These are phyloP conservation scores for Scortum barcoo DNA, from an alignment of 2,113 vertebrate species.

Conservation along the genomic window DNA sequence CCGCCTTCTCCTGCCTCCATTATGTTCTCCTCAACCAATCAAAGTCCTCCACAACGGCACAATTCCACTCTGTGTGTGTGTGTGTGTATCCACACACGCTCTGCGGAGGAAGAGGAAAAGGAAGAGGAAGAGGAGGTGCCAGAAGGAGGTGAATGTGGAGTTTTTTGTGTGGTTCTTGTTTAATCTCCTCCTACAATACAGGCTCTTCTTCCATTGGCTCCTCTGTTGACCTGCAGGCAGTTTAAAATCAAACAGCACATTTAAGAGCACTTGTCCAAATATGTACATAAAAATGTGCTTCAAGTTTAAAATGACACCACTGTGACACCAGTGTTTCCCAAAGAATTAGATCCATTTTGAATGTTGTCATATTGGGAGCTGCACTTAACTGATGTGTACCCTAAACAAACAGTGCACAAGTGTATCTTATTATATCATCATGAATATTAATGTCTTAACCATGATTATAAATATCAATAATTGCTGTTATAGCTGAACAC, in stretches of 20 bases:
- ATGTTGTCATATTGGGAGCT: too few relatives aligned
- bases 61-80: slow-evolving; percentile 28
- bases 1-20: slow-evolving; percentile 25
- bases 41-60: slow-evolving; percentile 41
- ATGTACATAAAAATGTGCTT: too few relatives aligned
- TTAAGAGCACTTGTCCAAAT: not conserved
- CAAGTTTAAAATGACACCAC: too few relatives aligned
- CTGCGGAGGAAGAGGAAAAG: slow-evolving; percentile 44
- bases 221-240: slow-evolving; percentile 69
- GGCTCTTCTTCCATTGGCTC: slow-evolving; percentile 82
- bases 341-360: too few relatives aligned
- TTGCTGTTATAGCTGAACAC: not conserved
- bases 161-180: slow-evolving; percentile 53
- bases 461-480: not conserved
- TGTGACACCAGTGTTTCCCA: too few relatives aligned
- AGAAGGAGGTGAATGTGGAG: slow-evolving; percentile 66
- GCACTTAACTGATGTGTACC: too few relatives aligned
- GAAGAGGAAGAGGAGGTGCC: slow-evolving; percentile 69
- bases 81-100: slow-evolving; percentile 45
- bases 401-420: too few relatives aligned
- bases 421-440: too few relatives aligned
- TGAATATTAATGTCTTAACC: too few relatives aligned
- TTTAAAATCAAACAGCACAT: not conserved
- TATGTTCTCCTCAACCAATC: slow-evolving; percentile 49
- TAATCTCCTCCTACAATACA: slow-evolving; percentile 75